Base-by-base conservation (phyloP, 2,888 invertebrate species). In the Antheraea yamamai region DNA sequence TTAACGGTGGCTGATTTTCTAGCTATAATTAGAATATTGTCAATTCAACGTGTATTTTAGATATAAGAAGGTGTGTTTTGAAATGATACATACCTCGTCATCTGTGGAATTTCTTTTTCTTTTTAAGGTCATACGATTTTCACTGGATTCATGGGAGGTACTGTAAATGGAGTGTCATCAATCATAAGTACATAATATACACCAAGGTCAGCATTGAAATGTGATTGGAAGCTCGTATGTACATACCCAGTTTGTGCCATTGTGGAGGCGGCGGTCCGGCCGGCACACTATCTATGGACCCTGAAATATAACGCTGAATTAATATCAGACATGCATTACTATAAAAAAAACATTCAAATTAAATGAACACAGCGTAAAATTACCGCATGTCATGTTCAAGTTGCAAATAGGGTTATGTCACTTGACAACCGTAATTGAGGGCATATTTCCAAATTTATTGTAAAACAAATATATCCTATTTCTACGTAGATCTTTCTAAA, bases 361-460 rank as follows among this genome's bases (percentile, higher is more conserved):
- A 85, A 78, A 83, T 82, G 81, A 83, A 87, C 81, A 85, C 85
- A 83, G 84, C 85, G 86, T 85, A 86, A 92, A 92, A 91, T 91
- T 91, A 94, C 94, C 95, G 92, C 95, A 95, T 94, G 94, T 94
- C 95, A 93, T 91, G 90, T 90, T 88, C 88, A 86, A 91, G 86
- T 89, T 87, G 88, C 88, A 92, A 94, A 94, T 94, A 94, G 95
- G 95, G 95, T 95, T 95, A 95, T 95, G 95, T 95, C 92, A 92
- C 89, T 94, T 92, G 93, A 91, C 93, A 89, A 92, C 90, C 88
- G 84, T 84, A 86, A 89, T 92, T 89, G 85, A 88, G 87, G 87
- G 82, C 88, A 87, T 84, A 89, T 88, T 88, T 84, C 81, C 82
- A 82, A 86, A 85, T 85, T 83, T 86, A 86, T 84, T 83, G 23